These are phyloP conservation scores for Notolepis coatsorum DNA, from an alignment of 2,797 vertebrate genomes.

Conservation along the genomic window DNA sequence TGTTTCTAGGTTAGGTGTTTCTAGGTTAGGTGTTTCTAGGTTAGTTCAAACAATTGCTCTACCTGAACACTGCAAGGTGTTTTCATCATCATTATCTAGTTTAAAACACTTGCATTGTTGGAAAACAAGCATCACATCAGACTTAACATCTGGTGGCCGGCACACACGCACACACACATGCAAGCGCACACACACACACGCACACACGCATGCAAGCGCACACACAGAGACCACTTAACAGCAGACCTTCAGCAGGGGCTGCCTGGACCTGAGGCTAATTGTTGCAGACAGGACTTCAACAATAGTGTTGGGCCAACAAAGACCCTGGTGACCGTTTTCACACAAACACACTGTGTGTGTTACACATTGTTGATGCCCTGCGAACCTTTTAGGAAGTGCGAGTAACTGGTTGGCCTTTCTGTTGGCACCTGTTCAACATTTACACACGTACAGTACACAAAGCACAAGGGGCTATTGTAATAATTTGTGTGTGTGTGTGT, in stretches of 20 bases:
- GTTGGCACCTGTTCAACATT: too few species aligned
- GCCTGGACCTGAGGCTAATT: conserved; percentile 34
- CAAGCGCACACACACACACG: neutral
- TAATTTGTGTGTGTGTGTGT: neutral
- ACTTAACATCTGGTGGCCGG: too few species aligned
- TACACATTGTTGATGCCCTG: too few species aligned
- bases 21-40: too few species aligned
- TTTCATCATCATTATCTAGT: too few species aligned
- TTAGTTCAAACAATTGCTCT: too few species aligned
- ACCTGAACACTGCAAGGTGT: too few species aligned
- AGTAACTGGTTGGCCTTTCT: too few species aligned
- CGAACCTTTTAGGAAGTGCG: too few species aligned
- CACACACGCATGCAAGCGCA: neutral
- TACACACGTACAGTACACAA: neutral
- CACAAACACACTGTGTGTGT: neutral
- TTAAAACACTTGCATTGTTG: too few species aligned
- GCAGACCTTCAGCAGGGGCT: neutral
- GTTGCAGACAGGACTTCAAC: conserved; percentile 23
- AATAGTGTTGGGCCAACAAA: conserved; percentile 36
- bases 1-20: too few species aligned
- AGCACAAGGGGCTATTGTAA: neutral
- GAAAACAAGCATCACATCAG: too few species aligned
- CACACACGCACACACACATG: neutral
- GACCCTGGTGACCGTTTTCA: neutral
- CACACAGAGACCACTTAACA: neutral